Evolutionary conservation across 1,140 invertebrate species (phyloP), one percentile per base, ranked within the genome.

Genomic region (Ostrea edulis): DNA sequence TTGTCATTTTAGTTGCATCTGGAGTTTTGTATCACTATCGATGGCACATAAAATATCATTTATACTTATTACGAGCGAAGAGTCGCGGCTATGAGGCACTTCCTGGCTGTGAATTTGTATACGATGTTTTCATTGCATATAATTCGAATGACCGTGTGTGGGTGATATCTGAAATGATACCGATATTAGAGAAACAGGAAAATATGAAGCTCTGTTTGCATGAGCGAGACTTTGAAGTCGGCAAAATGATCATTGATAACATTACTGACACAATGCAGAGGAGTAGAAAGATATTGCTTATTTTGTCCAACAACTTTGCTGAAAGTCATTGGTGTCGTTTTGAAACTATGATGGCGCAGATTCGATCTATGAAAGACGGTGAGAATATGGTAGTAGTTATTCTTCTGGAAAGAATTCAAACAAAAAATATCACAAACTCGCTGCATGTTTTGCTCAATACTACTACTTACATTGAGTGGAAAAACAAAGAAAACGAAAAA

Each of bases 401-500:
- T 53, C 12, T 84, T 35, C 20, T 87, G 55, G 82, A 84, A 53
- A 82, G 85, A 22, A 52, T 88, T 7, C 55, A 25, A 9, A 82
- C 17, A 11, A 29, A 22, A 51, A 25, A 82, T 51, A 54, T 88
- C 22, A 85, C 83, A 29, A 85, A 95, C 95, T 1, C 96, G 95
- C 14, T 93, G 96, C 84, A 96, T 95, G 83, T 96, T 95, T 90
- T 93, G 96, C 51, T 96, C 84, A 96, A 96, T 90, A 96, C 96
- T 0, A 95, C 96, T 88, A 96, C 96, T 82, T 96, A 96, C 92
- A 94, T 96, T 11, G 92, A 95, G 55, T 96, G 96, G 96, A 93
- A 96, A 82, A 82, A 90, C 2, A 98, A 98, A 94, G 95, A 97
- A 53, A 98, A 98, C 94, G 98, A 98, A 97, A 97, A 98, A 93